These are phyloP conservation scores for Denticeps clupeoides DNA, from an alignment of 2,797 vertebrate genomes.

Conservation along the genomic window DNA sequence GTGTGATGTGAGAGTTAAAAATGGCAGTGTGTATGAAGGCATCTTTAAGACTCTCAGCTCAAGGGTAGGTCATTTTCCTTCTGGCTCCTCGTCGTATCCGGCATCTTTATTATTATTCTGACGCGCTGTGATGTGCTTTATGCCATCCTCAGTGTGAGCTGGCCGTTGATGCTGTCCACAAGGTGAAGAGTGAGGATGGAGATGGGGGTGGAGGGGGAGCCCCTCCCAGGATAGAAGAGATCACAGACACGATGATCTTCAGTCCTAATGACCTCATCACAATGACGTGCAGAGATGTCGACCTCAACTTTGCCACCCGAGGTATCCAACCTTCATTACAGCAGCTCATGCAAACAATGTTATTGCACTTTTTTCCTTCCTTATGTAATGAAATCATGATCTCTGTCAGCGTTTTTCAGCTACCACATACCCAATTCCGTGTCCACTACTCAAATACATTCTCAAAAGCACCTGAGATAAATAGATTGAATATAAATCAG, in stretches of 20 bases:
- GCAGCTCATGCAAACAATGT: too few species aligned
- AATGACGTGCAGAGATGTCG: slow-evolving; percentile 82
- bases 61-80: slow-evolving; percentile 55
- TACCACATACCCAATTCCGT: too few species aligned
- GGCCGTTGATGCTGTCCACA: slow-evolving; percentile 85
- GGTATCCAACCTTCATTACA: too few species aligned
- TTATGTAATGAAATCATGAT: too few species aligned
- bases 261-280: slow-evolving; percentile 75
- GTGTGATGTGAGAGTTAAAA: slow-evolving; percentile 84
- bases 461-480: too few species aligned
- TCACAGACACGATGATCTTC: slow-evolving; percentile 89
- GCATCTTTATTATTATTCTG: not conserved
- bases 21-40: slow-evolving; percentile 75
- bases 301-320: slow-evolving; percentile 83
- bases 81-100: not conserved
- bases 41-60: slow-evolving; percentile 89
- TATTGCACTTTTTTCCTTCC: too few species aligned
- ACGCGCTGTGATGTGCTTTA: too few species aligned
- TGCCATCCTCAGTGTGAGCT: slow-evolving; percentile 79
- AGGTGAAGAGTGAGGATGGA: slow-evolving; percentile 46
- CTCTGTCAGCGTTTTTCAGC: too few species aligned
- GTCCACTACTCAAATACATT: too few species aligned
- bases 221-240: slow-evolving; percentile 74
- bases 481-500: too few species aligned
- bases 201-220: slow-evolving; percentile 36